Base-by-base conservation (phyloP, 2,888 invertebrate genomes). In the Pammene aurita region DNA sequence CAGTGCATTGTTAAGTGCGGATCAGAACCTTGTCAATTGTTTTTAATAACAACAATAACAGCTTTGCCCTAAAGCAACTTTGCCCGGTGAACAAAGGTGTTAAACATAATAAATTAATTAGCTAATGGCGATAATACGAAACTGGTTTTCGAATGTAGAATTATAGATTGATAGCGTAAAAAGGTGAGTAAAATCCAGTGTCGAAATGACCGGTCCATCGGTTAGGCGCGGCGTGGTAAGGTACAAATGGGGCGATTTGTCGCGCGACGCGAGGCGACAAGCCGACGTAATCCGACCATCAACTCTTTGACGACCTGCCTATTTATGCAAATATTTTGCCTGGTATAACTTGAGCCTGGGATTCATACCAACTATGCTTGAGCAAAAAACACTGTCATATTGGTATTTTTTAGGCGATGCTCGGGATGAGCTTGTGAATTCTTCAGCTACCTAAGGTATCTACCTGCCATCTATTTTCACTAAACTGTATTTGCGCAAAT, bases 231-330 rank as follows among this genome's bases (percentile, higher is more conserved):
- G 75, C 71, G 72, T 66, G 70, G 70, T 70, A 77, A 77, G 81
- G 85, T 87, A 89, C 88, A 91, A 91, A 90, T 91, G 83, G 86
- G 80, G 81, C 89, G 85, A 92, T 91, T 92, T 90, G 90, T 90
- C 88, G 68, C 57, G 63, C 56, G 85, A 73, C 73, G 76, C 71
- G 75, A 90, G 88, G 91, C 91, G 92, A 89, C 86, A 92, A 92
- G 86, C 92, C 92, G 84, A 74, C 82, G 83, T 92, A 92, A 92
- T 88, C 92, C 92, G 83, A 80, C 55, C 44, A 34, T 56, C 48
- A 61, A 41, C 55, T 67, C 54, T 35, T 67, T 67, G 56, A 56
- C 35, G 14, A 57, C 62, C 61, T 61, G 16, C 38, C 61, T 61
- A n/a, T 34, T 54, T n/a, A 54, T 9, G n/a, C 34, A n/a, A 13